Evolutionary conservation across 2,113 vertebrate genomes (phyloP).

Genomic region (Phyllostomus discolor): DNA sequence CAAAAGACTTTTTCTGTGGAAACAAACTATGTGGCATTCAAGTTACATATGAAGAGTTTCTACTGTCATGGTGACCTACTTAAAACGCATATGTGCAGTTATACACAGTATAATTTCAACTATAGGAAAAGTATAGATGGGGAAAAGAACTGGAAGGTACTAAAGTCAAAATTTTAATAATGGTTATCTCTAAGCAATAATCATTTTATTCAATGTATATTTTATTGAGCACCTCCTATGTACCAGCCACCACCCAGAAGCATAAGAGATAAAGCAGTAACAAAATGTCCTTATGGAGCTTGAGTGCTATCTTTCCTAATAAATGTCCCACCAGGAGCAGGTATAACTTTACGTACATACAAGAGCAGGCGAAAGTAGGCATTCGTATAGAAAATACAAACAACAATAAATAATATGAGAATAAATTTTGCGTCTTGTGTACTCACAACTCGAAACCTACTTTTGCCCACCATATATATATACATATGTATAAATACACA

Average conservation of each 20-base stretch:
- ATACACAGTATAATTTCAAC: neutral
- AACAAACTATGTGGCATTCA: constrained; percentile 14
- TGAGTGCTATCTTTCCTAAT: neutral
- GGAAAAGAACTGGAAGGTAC: neutral
- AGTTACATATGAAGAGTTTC: neutral
- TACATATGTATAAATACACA: neutral
- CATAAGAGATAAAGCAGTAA: neutral
- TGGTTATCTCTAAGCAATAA: neutral
- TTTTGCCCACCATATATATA: neutral
- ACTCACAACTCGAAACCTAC: neutral
- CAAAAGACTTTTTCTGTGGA: neutral
- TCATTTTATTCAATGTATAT: constrained; percentile 1
- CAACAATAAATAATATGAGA: neutral
- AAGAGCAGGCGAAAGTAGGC: neutral
- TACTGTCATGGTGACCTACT: neutral
- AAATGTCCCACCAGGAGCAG: neutral
- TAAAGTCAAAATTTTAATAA: constrained; percentile 1
- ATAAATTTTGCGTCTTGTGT: neutral
- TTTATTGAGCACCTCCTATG: neutral
- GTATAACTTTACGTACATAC: neutral
- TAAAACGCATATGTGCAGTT: neutral
- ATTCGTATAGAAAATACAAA: neutral
- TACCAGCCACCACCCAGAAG: neutral
- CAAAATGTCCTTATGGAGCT: neutral
- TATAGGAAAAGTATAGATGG: neutral